These are phyloP conservation scores for Scylla paramamosain DNA, from an alignment of 1,140 invertebrate species.

Conservation along the genomic window DNA sequence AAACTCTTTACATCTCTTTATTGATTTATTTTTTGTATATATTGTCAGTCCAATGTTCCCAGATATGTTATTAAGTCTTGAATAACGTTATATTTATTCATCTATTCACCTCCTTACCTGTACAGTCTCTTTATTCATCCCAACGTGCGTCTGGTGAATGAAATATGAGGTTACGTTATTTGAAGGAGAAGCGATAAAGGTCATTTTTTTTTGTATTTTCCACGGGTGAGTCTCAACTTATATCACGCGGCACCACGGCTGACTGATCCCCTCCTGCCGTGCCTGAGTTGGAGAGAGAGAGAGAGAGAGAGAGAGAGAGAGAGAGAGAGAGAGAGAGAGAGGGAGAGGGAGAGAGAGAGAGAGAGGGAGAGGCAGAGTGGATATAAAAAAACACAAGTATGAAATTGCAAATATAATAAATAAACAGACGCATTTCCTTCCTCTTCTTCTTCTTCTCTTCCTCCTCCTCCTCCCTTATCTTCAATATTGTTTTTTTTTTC, in stretches of 20 bases:
- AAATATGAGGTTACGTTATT: background rate
- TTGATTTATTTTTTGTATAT: too few species aligned
- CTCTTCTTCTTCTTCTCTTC: background rate
- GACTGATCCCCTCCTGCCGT: background rate
- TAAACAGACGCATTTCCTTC: background rate
- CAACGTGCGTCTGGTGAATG: background rate
- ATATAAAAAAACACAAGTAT: background rate
- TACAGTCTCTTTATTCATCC: too few species aligned
- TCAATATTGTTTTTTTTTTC: too few species aligned
- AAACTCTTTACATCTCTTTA: too few species aligned
- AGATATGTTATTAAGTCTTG: too few species aligned
- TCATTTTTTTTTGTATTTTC: background rate
- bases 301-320: background rate
- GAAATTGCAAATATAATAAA: too few species aligned
- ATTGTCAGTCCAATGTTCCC: too few species aligned
- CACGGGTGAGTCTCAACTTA: background rate
- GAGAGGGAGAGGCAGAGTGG: background rate
- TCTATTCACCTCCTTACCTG: too few species aligned
- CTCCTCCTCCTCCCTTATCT: too few species aligned
- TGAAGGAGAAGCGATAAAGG: background rate
- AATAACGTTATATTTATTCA: too few species aligned
- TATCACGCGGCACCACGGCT: background rate
- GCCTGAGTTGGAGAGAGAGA: background rate
- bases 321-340: conserved; percentile 20
- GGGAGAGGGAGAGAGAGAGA: conserved; percentile 7